Base-by-base conservation (phyloP, 2,888 invertebrate species). In the Drosophila colorata region DNA sequence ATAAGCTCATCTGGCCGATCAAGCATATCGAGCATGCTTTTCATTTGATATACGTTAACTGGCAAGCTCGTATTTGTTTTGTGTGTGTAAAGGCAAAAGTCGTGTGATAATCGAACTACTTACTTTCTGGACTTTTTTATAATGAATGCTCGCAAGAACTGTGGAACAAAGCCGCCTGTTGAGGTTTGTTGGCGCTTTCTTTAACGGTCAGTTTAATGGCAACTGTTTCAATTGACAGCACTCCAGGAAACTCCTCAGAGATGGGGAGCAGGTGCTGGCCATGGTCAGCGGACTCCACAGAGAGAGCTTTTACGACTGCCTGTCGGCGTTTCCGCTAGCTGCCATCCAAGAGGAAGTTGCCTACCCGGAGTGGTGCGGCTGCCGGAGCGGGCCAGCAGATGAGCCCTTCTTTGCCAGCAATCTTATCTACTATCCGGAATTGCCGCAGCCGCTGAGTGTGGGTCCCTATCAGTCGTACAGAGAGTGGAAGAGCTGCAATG, bases 361-460 rank as follows among this genome's bases (percentile, higher is more conserved):
- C 13, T 13, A 13, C 13, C 33, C 33, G 33, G 33, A 33, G 13
- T 13, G 33, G 25, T 28, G 5, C 25, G 25, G 25, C 25, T 28
- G 7, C 7, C 25, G 7, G 33, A 4, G 33, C 33, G 4, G 2
- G 13, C 0, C 13, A 1, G 9, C 33, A 33, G 28, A 53, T 11
- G 20, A 1, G 31, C 44, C 44, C 9, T 74, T n/a, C 11, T 74
- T 76, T 37, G 61, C 51, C 14, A 66, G 66, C 57, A 74, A 74
- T 18, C 14, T 70, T 2, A 16, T 28, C 9, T 52, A 47, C 33
- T 71, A 74, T 51, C 77, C 74, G 9, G 49, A 67, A 5, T 1
- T 74, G 66, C 43, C 51, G 18, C 61, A 77, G 28, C 18, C 46
- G 8, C 1, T 0, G 5, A 8, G 7, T 0, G 14, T 31, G 33